Evolutionary conservation across 1,140 invertebrate genomes (phyloP).

Genomic region (Nasonia giraulti): DNA sequence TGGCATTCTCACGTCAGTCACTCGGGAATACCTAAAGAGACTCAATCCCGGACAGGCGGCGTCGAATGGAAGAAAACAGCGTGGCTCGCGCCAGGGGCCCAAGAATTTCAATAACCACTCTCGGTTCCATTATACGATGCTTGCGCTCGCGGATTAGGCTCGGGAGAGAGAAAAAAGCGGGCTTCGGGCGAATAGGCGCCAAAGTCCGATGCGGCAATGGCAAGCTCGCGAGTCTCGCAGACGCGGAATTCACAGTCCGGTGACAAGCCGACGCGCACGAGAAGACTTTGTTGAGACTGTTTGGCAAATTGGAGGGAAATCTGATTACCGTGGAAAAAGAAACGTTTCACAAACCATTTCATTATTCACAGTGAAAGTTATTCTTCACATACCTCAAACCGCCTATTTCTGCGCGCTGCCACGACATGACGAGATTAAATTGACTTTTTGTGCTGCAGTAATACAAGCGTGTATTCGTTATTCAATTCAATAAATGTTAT

Average conservation of each 20-base stretch:
- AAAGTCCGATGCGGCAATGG: neutral
- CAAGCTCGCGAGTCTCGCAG: slow-evolving; percentile 21
- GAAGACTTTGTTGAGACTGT: neutral
- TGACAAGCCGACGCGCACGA: neutral
- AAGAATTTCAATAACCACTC: slow-evolving; percentile 64
- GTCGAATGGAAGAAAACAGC: slow-evolving; percentile 33
- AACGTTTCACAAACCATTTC: too few relatives aligned
- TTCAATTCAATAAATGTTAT: too few relatives aligned
- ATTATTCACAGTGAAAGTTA: too few relatives aligned
- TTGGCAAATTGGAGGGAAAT: neutral
- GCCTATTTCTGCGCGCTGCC: too few relatives aligned
- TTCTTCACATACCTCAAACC: too few relatives aligned
- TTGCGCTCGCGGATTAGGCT: neutral
- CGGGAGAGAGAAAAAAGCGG: slow-evolving; percentile 2
- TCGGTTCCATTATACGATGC: slow-evolving; percentile 54
- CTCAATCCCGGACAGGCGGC: slow-evolving; percentile 48
- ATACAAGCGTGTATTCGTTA: too few relatives aligned
- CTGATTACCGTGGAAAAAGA: too few relatives aligned
- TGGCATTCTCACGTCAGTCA: slow-evolving; percentile 48
- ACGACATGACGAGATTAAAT: too few relatives aligned
- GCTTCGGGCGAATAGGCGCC: neutral
- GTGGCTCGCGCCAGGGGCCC: slow-evolving; percentile 5
- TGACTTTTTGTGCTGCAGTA: too few relatives aligned
- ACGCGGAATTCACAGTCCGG: neutral
- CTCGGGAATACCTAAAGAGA: slow-evolving; percentile 49